A percentile compares a stretch with the other conserved stretches of the same genome.
Conservation (phyloP, 2,888 invertebrate genomes). For the Pristionchus fissidentatus region DNA sequence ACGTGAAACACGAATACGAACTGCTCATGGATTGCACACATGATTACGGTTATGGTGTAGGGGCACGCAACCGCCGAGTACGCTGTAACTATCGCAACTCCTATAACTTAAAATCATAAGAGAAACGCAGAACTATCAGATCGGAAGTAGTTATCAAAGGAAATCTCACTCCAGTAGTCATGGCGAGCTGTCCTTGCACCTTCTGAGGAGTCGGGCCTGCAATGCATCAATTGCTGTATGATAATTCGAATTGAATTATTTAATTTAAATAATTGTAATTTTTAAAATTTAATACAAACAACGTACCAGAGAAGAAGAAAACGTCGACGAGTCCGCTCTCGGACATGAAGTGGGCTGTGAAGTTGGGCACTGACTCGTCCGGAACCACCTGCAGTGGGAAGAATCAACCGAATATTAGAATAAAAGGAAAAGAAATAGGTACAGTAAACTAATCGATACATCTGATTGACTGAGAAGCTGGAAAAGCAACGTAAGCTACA, state of each 20-base stretch:
- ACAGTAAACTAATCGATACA: not conserved
- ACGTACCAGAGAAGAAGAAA: constrained; percentile 86
- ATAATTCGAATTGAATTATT: no score
- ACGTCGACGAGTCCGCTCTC: constrained; percentile 92
- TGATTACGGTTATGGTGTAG: no score
- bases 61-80: no score
- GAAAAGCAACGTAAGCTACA: not conserved
- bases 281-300: constrained; percentile 76
- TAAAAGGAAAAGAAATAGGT: not conserved
- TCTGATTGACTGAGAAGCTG: no score
- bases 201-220: constrained; percentile 78
- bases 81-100: no score
- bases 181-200: constrained; percentile 94
- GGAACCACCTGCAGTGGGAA: constrained; percentile 36
- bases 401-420: not conserved
- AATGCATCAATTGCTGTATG: not conserved
- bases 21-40: no score
- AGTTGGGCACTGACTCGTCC: constrained; percentile 74
- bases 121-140: not conserved
- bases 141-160: not conserved
- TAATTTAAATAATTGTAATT: not conserved
- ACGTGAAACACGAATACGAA: no score
- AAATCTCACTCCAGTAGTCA: constrained; percentile 84
- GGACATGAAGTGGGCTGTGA: constrained; percentile 91
- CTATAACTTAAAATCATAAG: no score